These are phyloP conservation scores for Orius laevigatus DNA, from an alignment of 1,140 invertebrate genomes.

Conservation along the genomic window DNA sequence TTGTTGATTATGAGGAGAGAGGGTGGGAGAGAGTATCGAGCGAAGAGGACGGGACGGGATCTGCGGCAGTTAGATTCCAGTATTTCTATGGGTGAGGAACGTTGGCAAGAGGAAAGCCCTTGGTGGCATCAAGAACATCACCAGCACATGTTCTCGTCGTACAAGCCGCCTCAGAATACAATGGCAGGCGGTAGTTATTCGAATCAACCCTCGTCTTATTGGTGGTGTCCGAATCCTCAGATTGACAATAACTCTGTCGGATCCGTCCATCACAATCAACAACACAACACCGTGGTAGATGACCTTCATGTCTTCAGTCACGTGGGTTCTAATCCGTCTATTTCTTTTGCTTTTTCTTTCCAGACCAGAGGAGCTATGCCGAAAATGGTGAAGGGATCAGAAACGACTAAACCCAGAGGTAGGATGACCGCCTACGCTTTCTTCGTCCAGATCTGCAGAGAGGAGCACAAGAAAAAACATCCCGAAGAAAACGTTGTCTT, in stretches of 20 bases:
- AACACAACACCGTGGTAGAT: background rate
- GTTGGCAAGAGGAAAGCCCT: background rate
- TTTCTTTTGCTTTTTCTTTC: background rate
- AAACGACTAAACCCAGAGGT: slow-evolving; percentile 82
- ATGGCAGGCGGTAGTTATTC: background rate
- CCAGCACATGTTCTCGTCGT: background rate
- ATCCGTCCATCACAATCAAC: background rate
- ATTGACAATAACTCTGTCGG: background rate
- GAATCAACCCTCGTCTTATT: slow-evolving; percentile 4
- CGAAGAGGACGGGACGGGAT: slow-evolving; percentile 4
- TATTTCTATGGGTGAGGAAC: slow-evolving; percentile 4
- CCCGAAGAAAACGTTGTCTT: slow-evolving; percentile 96
- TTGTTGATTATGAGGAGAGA: background rate
- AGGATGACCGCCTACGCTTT: slow-evolving; percentile 98
- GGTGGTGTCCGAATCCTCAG: slow-evolving; percentile 7
- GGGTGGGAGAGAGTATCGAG: slow-evolving; percentile 3
- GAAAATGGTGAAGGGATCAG: slow-evolving; percentile 40
- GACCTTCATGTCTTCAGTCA: background rate
- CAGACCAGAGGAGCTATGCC: slow-evolving; percentile 41
- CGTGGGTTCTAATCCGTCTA: too few relatives aligned
- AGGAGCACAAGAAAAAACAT: slow-evolving; percentile 98
- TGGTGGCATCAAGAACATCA: background rate
- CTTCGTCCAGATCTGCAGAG: slow-evolving; percentile 97
- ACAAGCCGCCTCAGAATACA: slow-evolving; percentile 2
- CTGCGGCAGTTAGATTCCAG: slow-evolving; percentile 1